A percentile compares a stretch with the other conserved stretches of the same genome.
phyloP scores from a whole-genome alignment of 2,797 vertebrate genomes.

The Sebastes variabilis region DNA sequence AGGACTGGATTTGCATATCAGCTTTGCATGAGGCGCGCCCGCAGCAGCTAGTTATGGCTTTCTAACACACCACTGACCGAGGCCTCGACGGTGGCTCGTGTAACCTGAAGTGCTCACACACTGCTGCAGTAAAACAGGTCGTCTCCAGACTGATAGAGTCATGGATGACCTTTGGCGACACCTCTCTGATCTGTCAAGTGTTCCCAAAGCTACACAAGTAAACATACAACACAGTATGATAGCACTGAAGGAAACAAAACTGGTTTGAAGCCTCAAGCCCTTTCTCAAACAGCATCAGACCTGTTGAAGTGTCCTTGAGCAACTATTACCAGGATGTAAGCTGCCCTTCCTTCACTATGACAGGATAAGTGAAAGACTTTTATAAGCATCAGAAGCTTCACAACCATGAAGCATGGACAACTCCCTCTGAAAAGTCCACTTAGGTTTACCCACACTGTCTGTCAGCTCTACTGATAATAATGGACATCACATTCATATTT shows the following conservation, averaged over 20 bases:
- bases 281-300: not conserved
- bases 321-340: not conserved
- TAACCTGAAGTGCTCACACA: not conserved
- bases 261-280: not conserved
- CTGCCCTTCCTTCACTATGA: not conserved
- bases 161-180: not conserved
- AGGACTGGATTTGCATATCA: slow-evolving; percentile 70
- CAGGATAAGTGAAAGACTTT: not conserved
- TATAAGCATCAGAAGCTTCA: not conserved
- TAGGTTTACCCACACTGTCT: not conserved
- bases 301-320: not conserved
- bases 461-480: not conserved
- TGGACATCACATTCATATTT: not conserved
- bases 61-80: slow-evolving; percentile 31
- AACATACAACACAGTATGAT: too few relatives aligned
- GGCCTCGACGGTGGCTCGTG: not conserved
- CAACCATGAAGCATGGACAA: not conserved
- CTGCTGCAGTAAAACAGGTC: not conserved
- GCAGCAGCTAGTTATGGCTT: slow-evolving; percentile 58
- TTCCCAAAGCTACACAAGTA: not conserved
- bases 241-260: not conserved
- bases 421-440: not conserved
- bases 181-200: not conserved
- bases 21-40: slow-evolving; percentile 64
- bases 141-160: not conserved